A percentile compares a stretch with the other conserved stretches of the same genome.
These are phyloP conservation scores for Sus cebifrons DNA, from an alignment of 2,797 vertebrate genomes.

Conservation along the genomic window DNA sequence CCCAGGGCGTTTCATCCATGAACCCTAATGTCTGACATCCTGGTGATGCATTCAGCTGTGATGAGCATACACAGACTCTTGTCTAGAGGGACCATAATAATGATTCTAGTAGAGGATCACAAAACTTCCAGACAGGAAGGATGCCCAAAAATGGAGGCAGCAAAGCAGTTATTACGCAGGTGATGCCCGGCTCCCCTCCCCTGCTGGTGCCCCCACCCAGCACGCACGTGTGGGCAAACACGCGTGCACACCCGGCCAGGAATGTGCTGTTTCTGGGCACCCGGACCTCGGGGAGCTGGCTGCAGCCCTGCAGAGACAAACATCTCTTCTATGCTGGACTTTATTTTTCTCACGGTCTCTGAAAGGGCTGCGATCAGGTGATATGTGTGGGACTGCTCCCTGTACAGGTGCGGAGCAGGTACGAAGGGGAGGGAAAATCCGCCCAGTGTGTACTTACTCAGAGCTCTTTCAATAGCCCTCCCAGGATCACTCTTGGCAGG, in stretches of 20 bases:
- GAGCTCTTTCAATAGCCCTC: conserved; percentile 87
- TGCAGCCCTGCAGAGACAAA: conserved; percentile 83
- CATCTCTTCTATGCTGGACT: conserved; percentile 88
- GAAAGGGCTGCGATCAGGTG: conserved; percentile 93
- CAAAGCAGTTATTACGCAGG: neutral
- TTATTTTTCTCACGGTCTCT: conserved; percentile 92
- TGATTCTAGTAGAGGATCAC: neutral
- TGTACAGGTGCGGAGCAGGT: conserved; percentile 95
- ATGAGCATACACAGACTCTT: neutral
- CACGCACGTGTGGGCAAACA: conserved; percentile 66
- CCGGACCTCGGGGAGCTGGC: conserved; percentile 71
- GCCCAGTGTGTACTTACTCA: conserved; percentile 84
- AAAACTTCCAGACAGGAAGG: neutral
- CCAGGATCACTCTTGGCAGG: conserved; percentile 89
- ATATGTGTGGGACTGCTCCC: conserved; percentile 92
- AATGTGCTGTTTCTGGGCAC: conserved; percentile 82
- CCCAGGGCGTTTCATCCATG: neutral
- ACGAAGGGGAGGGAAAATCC: conserved; percentile 84
- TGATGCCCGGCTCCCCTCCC: neutral
- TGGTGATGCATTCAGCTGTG: neutral
- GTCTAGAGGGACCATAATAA: neutral
- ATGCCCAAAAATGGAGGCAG: neutral
- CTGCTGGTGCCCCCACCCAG: neutral
- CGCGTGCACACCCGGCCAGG: neutral
- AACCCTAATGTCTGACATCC: neutral